Percentiles rank a stretch among this genome's conserved stretches.
Evolutionary conservation across 2,797 vertebrate genomes (phyloP).

Genomic region (Tauraco hartlaubi): DNA sequence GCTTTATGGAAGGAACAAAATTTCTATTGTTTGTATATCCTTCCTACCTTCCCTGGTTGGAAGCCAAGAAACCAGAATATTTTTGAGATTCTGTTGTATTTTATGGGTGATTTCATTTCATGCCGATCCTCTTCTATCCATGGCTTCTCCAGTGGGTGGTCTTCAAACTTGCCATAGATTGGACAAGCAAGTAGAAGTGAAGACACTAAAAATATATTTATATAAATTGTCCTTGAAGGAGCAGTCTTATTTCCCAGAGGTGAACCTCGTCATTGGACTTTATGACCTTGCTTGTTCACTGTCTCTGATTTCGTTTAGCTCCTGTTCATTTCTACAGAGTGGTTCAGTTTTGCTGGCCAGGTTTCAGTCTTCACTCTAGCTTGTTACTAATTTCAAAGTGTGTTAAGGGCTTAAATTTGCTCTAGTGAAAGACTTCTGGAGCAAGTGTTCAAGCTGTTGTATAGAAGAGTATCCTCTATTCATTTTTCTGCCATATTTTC

Average conservation of each 20-base stretch:
- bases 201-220: background rate
- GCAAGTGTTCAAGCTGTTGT: background rate
- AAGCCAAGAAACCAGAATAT: background rate
- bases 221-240: background rate
- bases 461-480: background rate
- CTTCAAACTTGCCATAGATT: background rate
- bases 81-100: background rate
- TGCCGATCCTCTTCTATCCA: background rate
- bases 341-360: background rate
- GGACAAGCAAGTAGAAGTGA: background rate
- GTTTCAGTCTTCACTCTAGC: background rate
- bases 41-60: background rate
- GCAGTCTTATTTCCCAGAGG: background rate
- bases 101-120: background rate
- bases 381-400: background rate
- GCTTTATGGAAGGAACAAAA: background rate
- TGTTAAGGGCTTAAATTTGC: background rate
- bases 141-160: background rate
- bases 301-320: background rate
- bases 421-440: background rate
- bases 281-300: background rate
- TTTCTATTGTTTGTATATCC: background rate
- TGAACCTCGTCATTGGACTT: rapidly evolving
- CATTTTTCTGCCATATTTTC: background rate
- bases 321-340: background rate